Evolutionary conservation across 2,113 vertebrate genomes (phyloP), one percentile per base, ranked within the genome.

Genomic region (Oncorhynchus mykiss): DNA sequence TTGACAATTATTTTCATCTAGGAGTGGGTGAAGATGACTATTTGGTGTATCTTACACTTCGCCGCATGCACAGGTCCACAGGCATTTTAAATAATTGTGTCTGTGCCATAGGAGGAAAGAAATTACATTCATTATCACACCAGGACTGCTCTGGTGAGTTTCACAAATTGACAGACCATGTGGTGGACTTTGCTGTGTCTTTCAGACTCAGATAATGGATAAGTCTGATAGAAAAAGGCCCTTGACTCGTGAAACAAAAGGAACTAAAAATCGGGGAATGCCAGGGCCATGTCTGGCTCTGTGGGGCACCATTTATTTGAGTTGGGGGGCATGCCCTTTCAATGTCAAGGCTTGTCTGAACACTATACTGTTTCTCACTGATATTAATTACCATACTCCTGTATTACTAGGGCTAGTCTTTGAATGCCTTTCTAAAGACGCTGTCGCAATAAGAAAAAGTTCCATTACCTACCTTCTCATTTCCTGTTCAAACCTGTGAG

Each of bases 81-180:
- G 54, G 68, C 77, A 54, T 69, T 77, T 78, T 67, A 45, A 70
- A 57, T 82, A 78, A 86, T 78, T 80, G 82, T 6, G 5, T 82
- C 31, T 77, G 75, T 89, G 80, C 84, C 79, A 78, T 16, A 20
- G 84, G 82, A 85, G 81, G 31, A 62, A 69, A 48, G 25, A 72
- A n/a, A 91, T 90, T 87, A 74, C 65, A 71, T 85, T 88, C 34
- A 88, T 89, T 91, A 89, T 86, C 87, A 70, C 82, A 60, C 31
- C 84, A 86, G 6, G 79, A 71, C 69, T 86, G 77, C 77, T 75
- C 16, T 64, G 22, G 59, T 1, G 45, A 81, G 75, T 84, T 87
- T 84, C 18, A 81, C 54, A 89, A 90, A 86, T 62, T 82, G 87
- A 85, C 85, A 81, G 85, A 90, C 83, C 75, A 64, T 71, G 80